Evolutionary conservation across 2,888 invertebrate species (phyloP), one percentile per base, ranked within the genome.

Genomic region (Calameuta pallipes): DNA sequence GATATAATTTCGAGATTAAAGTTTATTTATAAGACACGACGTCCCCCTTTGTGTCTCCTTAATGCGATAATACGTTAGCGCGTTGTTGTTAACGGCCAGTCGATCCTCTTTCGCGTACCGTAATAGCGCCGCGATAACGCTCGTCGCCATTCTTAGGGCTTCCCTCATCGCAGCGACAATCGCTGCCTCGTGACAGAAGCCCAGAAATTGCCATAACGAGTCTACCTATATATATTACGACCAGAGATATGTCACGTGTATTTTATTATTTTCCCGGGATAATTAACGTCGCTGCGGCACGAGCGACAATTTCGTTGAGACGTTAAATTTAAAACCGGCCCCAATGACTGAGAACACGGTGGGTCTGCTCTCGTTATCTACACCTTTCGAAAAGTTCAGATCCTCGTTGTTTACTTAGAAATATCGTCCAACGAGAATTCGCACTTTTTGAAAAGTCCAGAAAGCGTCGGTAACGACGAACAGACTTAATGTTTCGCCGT

Each of bases 21-120:
- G 34, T 71, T 71, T 34, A 71, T 71, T 71, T 71, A 71, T 33
- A 71, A 71, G 71, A 34, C 71, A 71, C 23, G 56, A 15, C 71
- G 71, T 34, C 12, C 71, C 71, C 71, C 71, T 71, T 71, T 71
- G 31, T 13, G 71, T 56, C 23, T 56, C 56, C 56, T 56, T 56
- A 56, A 56, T 56, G 56, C 56, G 56, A 56, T 56, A 71, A 71
- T 71, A 71, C 23, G 71, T 71, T 71, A 71, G 33, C 31, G 71
- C 71, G 71, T 31, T 6, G 71, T 71, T 71, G 71, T 34, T 33
- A 71, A 71, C 71, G 34, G 71, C 33, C 33, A 71, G 71, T 34
- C 71, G 71, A 71, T 71, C 13, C 71, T 56, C 56, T 56, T 56
- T 56, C 71, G 71, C 31, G 71, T 71, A 71, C 33, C 71, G 71